Base-by-base conservation (phyloP, 1,140 invertebrate species). In the Popillia japonica region DNA sequence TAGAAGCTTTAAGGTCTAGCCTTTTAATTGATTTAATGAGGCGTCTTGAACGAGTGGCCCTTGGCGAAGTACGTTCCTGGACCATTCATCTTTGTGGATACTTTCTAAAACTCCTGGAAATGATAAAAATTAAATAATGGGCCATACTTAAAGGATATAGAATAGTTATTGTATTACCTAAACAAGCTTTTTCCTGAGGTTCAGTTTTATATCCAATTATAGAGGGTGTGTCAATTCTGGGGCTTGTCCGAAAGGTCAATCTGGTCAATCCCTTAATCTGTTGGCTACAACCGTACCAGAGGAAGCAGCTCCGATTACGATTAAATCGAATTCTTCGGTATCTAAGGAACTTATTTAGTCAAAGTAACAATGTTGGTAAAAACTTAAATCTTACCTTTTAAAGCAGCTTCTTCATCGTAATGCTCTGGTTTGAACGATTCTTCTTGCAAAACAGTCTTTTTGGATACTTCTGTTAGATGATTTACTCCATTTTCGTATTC, bases 161-260 rank as follows among this genome's bases (percentile, higher is more conserved):
- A n/a, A n/a, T n/a, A n/a, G n/a, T n/a, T n/a, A n/a, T n/a, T n/a
- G n/a, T n/a, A n/a, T n/a, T 80, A 72, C 90, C 91, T 64, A 90
- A 88, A 78, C 94, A 95, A 10, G 92, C 92, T 78, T 89, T 89
- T 8, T 88, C 81, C 80, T 95, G 92, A 0, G 92, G 91, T 80
- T 93, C 92, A 0, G 94, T 93, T 78, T 87, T 90, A 81, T 95
- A 96, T 14, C 92, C 90, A 96, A 85, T 95, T 95, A 81, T 91
- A 92, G 61, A 90, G 89, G 0, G 92, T 94, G 61, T 92, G 93
- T 92, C 23, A 94, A 86, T 17, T 93, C 84, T 0, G 94, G 94
- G 7, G 95, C 90, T 83, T 95, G 93, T 0, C 93, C 93, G 11
- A 94, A 86, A 90, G 27, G 90, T 87, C 92, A 93, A 78, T 91